Evolutionary conservation across 2,113 vertebrate species (phyloP), one percentile per base, ranked within the genome.

Genomic region (Dipodomys stephensi): DNA sequence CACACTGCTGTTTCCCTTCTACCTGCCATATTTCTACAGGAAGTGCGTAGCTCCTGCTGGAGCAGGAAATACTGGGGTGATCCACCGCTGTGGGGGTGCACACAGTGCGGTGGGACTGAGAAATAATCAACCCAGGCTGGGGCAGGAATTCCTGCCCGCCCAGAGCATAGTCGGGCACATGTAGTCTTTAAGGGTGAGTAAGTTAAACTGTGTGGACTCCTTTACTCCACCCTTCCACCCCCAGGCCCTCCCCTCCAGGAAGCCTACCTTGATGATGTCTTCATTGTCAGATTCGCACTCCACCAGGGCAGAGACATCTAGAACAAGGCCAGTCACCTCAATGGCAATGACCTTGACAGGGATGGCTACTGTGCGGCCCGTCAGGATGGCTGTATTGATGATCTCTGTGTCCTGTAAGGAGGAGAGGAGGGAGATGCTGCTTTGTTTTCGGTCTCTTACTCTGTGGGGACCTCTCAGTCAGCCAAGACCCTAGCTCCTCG

Each of bases 331-430:
- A 0, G 98, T 99, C 96, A 99, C 98, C 98, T 99, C 99, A 2
- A 99, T 99, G 97, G 99, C 99, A 0, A 99, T 99, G 97, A 99
- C 99, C 97, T 99, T 99, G 93, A 99, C 99, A 0, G 99, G 99
- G 64, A 99, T 99, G 97, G 99, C 99, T 88, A 99, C 99, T 0
- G 99, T 99, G 91, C 99, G 97, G 46, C 99, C 99, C 0, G 99
- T 99, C 97, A 99, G 98, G 96, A 99, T 99, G 94, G 99, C 99
- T 0, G 99, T 99, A 97, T 99, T 99, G 98, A 99, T 99, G 93
- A 99, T 99, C 96, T 99, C 99, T 0, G 99, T 99, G 97, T 99
- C 99, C 99, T 99, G 84, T 20, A 88, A 83, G 91, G 57, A 65
- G 77, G 0, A 32, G 30, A 30, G 68, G 30, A 77, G 15, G 53